A percentile compares a stretch with the other conserved stretches of the same genome.
These are phyloP conservation scores for Carollia perspicillata DNA, from an alignment of 2,113 vertebrate genomes.

Conservation along the genomic window DNA sequence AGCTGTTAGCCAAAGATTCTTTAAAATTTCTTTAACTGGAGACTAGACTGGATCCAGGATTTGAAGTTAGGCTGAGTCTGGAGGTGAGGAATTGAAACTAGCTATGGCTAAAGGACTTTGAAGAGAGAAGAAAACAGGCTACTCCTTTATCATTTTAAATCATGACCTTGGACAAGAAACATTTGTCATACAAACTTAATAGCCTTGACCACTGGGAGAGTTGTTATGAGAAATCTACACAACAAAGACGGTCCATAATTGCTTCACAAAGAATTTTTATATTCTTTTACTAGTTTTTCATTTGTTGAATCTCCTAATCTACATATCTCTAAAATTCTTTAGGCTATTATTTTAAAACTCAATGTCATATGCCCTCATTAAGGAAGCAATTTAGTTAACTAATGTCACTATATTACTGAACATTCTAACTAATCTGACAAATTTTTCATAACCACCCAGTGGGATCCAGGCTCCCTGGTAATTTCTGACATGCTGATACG, in stretches of 20 bases:
- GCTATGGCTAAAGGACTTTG: neutral
- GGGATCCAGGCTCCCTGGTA: conserved; percentile 60
- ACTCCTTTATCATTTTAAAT: neutral
- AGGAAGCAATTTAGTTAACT: conserved; percentile 72
- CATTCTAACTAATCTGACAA: conserved; percentile 64
- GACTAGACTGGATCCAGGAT: neutral
- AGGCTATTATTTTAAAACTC: conserved; percentile 67
- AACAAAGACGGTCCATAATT: conserved; percentile 35
- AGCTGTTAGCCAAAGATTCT: neutral
- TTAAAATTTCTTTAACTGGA: neutral
- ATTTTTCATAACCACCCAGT: conserved; percentile 69
- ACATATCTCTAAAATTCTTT: conserved; percentile 60
- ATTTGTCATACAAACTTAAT: neutral
- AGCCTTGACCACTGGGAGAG: neutral
- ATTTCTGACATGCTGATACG: conserved; percentile 49
- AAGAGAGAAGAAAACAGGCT: neutral
- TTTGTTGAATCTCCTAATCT: conserved; percentile 58
- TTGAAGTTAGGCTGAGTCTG: neutral
- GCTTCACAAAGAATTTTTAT: conserved; percentile 33
- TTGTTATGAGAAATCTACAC: conserved; percentile 20
- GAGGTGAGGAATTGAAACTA: neutral
- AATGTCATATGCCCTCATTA: conserved; percentile 67
- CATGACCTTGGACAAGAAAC: conserved; percentile 15
- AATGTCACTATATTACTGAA: conserved; percentile 65
- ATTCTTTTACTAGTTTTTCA: conserved; percentile 41